A percentile compares a stretch with the other conserved stretches of the same genome.
Evolutionary conservation across 2,797 vertebrate genomes (phyloP).

Genomic region (Enteromius anoplus): DNA sequence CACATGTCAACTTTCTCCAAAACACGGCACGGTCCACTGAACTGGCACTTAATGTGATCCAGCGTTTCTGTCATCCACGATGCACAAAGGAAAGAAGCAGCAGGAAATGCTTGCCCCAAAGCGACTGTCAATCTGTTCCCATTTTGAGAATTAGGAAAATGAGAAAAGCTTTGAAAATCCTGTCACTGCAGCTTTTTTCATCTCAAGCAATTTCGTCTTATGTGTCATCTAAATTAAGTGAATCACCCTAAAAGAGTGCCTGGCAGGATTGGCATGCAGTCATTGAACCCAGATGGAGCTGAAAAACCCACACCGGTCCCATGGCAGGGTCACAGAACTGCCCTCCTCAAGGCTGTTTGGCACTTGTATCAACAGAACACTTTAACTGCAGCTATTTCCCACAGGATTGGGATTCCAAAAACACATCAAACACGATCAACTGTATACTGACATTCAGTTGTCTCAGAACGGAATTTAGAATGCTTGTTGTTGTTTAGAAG

Average conservation of each 20-base stretch:
- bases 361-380: constrained; percentile 43
- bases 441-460: not conserved
- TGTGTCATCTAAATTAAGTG: constrained; percentile 62
- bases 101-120: constrained; percentile 64
- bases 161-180: constrained; percentile 60
- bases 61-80: constrained; percentile 65
- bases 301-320: constrained; percentile 61
- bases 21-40: constrained; percentile 67
- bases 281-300: constrained; percentile 70
- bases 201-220: constrained; percentile 46
- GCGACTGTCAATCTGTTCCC: constrained; percentile 53
- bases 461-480: not conserved
- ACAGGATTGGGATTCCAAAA: constrained; percentile 25
- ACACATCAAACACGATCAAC: constrained; percentile 24
- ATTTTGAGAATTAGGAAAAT: constrained; percentile 58
- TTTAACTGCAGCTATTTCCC: constrained; percentile 26
- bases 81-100: constrained; percentile 62
- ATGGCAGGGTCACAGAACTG: constrained; percentile 52
- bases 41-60: constrained; percentile 71
- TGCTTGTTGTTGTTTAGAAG: constrained; percentile 12
- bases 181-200: constrained; percentile 58
- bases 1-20: constrained; percentile 78
- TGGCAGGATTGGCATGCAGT: constrained; percentile 67
- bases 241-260: constrained; percentile 65
- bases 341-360: constrained; percentile 35